Percentiles rank a stretch among this genome's conserved stretches.
phyloP scores from a whole-genome alignment of 37 sponge, comb jelly and placozoan genomes.

The Ephydatia muelleri region DNA sequence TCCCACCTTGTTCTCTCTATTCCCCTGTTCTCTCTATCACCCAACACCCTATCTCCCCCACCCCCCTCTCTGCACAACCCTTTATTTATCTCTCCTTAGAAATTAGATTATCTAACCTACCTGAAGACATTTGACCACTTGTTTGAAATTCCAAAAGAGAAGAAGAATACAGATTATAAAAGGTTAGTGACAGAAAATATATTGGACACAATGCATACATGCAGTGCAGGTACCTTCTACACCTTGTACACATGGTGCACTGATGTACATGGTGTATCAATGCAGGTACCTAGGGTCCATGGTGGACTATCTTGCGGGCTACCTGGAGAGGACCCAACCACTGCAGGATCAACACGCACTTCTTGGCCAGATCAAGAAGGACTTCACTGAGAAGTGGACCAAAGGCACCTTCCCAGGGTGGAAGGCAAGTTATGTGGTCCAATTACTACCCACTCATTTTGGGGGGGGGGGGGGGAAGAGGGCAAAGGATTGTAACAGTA shows the following conservation, averaged over 20 bases:
- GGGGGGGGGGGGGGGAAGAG: neutral
- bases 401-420: constrained; percentile 92
- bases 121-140: constrained; percentile 87
- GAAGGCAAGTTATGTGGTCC: constrained; percentile 71
- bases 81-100: constrained; percentile 19
- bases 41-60: too few species aligned
- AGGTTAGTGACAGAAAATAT: constrained; percentile 23
- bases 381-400: constrained; percentile 88
- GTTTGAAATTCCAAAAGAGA: constrained; percentile 90
- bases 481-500: neutral
- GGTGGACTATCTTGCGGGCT: constrained; percentile 77
- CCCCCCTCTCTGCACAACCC: neutral
- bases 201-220: neutral
- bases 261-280: neutral
- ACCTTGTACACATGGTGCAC: neutral
- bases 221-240: neutral
- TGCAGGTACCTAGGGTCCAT: constrained; percentile 72
- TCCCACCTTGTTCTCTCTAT: neutral
- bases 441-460: neutral
- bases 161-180: constrained; percentile 83
- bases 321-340: constrained; percentile 72
- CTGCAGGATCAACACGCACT: constrained; percentile 65
- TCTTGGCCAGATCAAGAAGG: constrained; percentile 38
- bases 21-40: too few species aligned
- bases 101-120: constrained; percentile 89